Percentiles rank a stretch among this genome's conserved stretches.
Evolutionary conservation across 2,797 vertebrate species (phyloP).

Genomic region (Sphaeramia orbicularis): DNA sequence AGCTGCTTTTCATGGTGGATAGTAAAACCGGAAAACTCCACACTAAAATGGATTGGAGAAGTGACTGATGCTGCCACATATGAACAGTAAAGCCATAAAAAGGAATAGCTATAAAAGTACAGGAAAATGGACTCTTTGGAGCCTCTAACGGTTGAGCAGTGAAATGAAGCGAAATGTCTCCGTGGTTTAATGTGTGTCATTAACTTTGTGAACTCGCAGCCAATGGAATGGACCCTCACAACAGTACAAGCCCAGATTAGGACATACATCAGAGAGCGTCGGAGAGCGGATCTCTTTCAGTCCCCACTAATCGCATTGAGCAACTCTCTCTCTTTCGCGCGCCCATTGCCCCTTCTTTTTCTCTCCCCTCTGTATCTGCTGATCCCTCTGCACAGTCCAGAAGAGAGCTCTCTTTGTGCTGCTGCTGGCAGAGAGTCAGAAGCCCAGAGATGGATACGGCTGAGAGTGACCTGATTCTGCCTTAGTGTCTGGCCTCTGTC

Average conservation of each 20-base stretch:
- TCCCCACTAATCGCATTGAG: constrained; percentile 76
- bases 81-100: constrained; percentile 19
- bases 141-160: constrained; percentile 27
- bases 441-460: constrained; percentile 78
- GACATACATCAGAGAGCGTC: constrained; percentile 73
- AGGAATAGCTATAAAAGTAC: constrained; percentile 15
- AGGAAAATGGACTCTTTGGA: constrained; percentile 38
- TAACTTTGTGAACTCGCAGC: constrained; percentile 67
- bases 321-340: constrained; percentile 59
- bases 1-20: constrained; percentile 1
- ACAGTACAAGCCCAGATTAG: constrained; percentile 69
- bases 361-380: constrained; percentile 68
- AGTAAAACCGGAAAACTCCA: constrained; percentile 10
- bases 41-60: background rate
- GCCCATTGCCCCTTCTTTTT: constrained; percentile 58
- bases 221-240: constrained; percentile 52
- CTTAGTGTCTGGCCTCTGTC: constrained; percentile 73
- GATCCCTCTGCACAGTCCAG: constrained; percentile 74
- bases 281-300: constrained; percentile 74
- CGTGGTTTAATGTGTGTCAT: constrained; percentile 60
- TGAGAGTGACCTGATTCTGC: constrained; percentile 85
- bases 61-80: constrained; percentile 6
- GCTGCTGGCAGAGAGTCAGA: constrained; percentile 75
- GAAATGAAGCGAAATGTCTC: constrained; percentile 43
- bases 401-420: constrained; percentile 83